These are phyloP conservation scores for Trilocha varians DNA, from an alignment of 2,888 invertebrate species.

Conservation along the genomic window DNA sequence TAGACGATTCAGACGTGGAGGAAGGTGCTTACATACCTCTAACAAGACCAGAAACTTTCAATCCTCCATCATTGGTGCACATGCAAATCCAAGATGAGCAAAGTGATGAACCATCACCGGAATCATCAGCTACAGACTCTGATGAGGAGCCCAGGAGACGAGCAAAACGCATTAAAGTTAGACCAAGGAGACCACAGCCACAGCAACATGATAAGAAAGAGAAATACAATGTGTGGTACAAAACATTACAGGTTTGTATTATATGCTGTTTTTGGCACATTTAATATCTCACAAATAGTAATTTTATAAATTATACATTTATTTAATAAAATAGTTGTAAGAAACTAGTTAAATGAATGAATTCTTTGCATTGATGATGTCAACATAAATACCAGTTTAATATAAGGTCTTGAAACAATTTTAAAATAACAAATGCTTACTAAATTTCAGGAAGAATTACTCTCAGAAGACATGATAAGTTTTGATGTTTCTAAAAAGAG, in stretches of 20 bases:
- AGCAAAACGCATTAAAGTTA: conserved; percentile 69
- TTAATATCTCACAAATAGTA: no score
- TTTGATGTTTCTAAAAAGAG: conserved; percentile 82
- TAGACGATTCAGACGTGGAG: conserved; percentile 67
- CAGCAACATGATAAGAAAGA: conserved; percentile 68
- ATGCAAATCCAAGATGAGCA: conserved; percentile 75
- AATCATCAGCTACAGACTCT: conserved; percentile 71
- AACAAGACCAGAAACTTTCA: conserved; percentile 69
- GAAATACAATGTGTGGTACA: conserved; percentile 86
- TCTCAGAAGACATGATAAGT: conserved; percentile 83
- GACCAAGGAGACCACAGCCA: conserved; percentile 38
- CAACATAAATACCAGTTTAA: no score
- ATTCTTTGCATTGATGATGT: no score
- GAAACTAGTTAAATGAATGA: no score
- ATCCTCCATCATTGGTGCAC: conserved; percentile 60
- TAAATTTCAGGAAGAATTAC: conserved; percentile 80
- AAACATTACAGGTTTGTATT: conserved; percentile 57
- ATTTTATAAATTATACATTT: no score
- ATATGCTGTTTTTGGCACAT: neutral
- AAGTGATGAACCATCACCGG: conserved; percentile 71
- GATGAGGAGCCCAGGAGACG: conserved; percentile 70
- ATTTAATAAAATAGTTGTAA: no score
- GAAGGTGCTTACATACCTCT: conserved; percentile 72
- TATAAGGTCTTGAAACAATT: neutral
- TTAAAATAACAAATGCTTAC: neutral